Percentiles rank a stretch among this genome's conserved stretches.
phyloP scores from a whole-genome alignment of 2,113 vertebrate species.

The Barnardius zonarius region DNA sequence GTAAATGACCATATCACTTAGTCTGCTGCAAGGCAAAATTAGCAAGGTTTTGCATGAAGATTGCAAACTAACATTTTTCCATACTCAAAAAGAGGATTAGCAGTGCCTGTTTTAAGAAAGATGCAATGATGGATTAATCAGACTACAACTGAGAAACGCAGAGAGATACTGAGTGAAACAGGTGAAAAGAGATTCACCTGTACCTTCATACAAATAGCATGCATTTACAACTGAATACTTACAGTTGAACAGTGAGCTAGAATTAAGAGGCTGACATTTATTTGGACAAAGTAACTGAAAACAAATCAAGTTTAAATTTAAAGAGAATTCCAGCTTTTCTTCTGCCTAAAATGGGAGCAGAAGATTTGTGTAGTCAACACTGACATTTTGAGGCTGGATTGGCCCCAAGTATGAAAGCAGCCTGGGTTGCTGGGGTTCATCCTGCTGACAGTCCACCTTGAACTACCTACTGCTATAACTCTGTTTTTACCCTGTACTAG shows the following conservation, averaged over 20 bases:
- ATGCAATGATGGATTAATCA: not conserved
- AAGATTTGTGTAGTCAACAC: not conserved
- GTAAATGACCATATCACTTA: not conserved
- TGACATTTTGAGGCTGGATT: not conserved
- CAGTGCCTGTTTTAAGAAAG: not conserved
- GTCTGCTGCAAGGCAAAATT: not conserved
- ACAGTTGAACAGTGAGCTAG: not conserved
- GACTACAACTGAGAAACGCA: not conserved
- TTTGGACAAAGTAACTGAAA: not conserved
- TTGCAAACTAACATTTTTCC: not conserved
- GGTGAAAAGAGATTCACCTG: not conserved
- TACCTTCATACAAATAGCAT: not conserved
- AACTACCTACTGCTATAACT: not conserved
- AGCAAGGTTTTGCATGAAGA: not conserved
- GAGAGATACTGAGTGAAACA: not conserved
- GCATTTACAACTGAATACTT: not conserved
- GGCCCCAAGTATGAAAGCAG: not conserved
- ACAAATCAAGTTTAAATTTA: not conserved
- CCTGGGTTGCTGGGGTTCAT: not conserved
- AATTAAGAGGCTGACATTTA: not conserved
- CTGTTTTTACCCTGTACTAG: not conserved
- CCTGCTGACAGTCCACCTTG: not conserved
- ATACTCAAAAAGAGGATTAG: not conserved
- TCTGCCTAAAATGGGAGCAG: not conserved
- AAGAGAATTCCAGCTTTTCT: not conserved